phyloP scores from a whole-genome alignment of 1,140 invertebrate genomes.

The Drosophila albomicans region DNA sequence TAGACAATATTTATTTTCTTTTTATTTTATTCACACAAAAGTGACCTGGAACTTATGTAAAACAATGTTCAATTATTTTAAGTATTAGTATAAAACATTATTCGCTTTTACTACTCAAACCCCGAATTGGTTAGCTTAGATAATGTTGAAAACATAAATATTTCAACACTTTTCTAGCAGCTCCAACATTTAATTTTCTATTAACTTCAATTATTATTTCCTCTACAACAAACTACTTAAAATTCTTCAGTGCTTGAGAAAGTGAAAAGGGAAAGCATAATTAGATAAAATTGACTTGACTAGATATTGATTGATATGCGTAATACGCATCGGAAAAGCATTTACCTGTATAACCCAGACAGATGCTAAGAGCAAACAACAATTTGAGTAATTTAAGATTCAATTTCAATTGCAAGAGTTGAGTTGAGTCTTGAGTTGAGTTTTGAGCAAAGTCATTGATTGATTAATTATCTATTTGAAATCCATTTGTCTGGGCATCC shows the following conservation, averaged over 20 bases:
- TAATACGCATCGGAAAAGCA: not conserved
- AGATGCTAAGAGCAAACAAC: not conserved
- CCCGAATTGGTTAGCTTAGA: no score
- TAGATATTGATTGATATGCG: not conserved
- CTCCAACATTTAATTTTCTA: not conserved
- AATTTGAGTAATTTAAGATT: constrained; percentile 17
- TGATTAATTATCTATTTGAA: constrained; percentile 58
- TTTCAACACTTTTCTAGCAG: not conserved
- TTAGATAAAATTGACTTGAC: no score
- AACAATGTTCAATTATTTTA: no score
- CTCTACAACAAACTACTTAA: not conserved
- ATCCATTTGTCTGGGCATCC: constrained; percentile 19
- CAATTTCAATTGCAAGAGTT: constrained; percentile 43
- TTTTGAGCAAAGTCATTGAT: constrained; percentile 61
- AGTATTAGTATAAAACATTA: no score
- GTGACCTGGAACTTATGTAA: no score
- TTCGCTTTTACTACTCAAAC: no score
- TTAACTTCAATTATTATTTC: not conserved
- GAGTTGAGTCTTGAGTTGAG: constrained; percentile 41
- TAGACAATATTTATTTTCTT: no score
- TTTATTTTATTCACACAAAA: no score
- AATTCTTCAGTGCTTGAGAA: constrained; percentile 3
- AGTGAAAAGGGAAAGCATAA: not conserved
- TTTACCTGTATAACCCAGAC: not conserved
- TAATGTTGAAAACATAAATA: not conserved